Evolutionary conservation across 2,797 vertebrate genomes (phyloP).

Genomic region (Synaphobranchus kaupii): DNA sequence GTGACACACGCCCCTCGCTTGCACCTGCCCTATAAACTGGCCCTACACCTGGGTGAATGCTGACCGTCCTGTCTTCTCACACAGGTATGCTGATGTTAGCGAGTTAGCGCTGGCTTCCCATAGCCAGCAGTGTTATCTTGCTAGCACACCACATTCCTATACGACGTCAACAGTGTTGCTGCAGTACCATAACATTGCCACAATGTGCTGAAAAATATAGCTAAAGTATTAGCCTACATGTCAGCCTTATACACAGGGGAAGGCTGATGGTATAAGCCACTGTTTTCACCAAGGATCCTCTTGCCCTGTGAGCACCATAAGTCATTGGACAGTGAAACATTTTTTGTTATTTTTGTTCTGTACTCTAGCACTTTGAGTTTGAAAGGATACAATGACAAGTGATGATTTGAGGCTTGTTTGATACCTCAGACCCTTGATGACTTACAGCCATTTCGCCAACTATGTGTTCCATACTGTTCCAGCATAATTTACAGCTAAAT

Average conservation of each 20-base stretch:
- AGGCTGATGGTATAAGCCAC: not conserved
- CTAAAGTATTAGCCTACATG: not conserved
- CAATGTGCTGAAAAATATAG: not conserved
- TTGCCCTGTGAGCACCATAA: too few relatives aligned
- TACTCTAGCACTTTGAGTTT: too few relatives aligned
- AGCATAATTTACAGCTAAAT: too few relatives aligned
- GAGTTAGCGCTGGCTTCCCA: not conserved
- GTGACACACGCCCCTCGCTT: not conserved
- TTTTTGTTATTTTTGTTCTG: too few relatives aligned
- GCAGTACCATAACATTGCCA: not conserved
- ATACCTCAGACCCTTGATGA: too few relatives aligned
- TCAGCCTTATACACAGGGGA: not conserved
- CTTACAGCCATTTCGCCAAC: too few relatives aligned
- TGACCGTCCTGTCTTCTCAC: slow-evolving; percentile 14
- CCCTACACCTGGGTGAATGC: slow-evolving; percentile 1
- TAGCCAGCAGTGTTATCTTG: not conserved
- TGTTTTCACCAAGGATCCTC: not conserved
- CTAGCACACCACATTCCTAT: not conserved
- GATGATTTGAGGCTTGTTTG: too few relatives aligned
- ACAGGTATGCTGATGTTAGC: not conserved
- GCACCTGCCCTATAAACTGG: not conserved
- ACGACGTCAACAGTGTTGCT: not conserved
- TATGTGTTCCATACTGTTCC: too few relatives aligned
- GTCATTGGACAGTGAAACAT: too few relatives aligned
- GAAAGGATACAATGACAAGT: too few relatives aligned